Base-by-base conservation (phyloP, 2,888 invertebrate species). In the Lingula anatina region DNA sequence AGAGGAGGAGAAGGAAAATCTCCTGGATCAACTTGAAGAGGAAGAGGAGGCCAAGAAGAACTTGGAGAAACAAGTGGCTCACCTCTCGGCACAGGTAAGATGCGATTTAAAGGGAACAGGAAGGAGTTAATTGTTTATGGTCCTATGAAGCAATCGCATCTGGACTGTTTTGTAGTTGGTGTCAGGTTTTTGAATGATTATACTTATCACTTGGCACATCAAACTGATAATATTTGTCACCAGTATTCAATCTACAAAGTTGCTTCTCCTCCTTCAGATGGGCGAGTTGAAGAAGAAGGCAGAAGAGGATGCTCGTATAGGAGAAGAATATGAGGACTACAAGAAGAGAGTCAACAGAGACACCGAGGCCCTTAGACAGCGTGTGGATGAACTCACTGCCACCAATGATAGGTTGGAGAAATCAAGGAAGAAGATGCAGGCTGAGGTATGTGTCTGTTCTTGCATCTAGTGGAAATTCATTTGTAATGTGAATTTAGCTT, bases 391-490 rank as follows among this genome's bases (percentile, higher is more conserved):
- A 28, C 52, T 93, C 50, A 87, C 87, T 66, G 87, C 88, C 47
- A 86, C 87, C 53, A 91, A 90, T 68, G 95, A 96, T 76, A 93
- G 94, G 69, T 80, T 95, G 45, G 94, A 94, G 66, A 94, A 95
- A 80, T 93, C 94, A 75, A 94, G 95, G 81, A 94, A 94, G 84
- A 99, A 99, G 77, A 84, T 96, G 35, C 95, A 96, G 73, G 91
- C 95, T 0, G 99, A 99, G 79, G 79, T 79, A 44, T 47, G 50
- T 40, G n/a, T n/a, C n/a, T n/a, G n/a, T n/a, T 37, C 18, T n/a
- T n/a, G n/a, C n/a, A n/a, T n/a, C n/a, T n/a, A n/a, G n/a, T n/a
- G n/a, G n/a, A n/a, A n/a, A n/a, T n/a, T n/a, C n/a, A n/a, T n/a
- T n/a, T n/a, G n/a, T n/a, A n/a, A n/a, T n/a, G n/a, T n/a, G n/a